Conservation (phyloP, 2,888 invertebrate species). For the Amiota minor region DNA sequence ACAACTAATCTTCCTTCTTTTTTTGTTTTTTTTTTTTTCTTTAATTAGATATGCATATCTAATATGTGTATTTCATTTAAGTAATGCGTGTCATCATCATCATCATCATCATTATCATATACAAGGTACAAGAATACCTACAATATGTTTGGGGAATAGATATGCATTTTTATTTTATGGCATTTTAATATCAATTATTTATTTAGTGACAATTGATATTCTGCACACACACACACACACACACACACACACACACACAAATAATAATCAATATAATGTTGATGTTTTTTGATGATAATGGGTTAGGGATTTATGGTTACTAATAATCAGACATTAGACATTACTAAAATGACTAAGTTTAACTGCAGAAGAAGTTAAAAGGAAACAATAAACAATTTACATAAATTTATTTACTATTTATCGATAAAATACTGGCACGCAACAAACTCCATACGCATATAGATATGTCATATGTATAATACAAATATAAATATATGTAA, state of each 20-base stretch:
- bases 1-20: too few species aligned
- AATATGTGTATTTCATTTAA: too few species aligned
- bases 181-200: slow-evolving; percentile 26
- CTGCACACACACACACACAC: too few species aligned
- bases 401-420: slow-evolving; percentile 26
- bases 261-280: neutral
- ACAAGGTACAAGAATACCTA: too few species aligned
- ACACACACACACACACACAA: too few species aligned
- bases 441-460: neutral
- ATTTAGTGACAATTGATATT: neutral
- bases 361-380: neutral
- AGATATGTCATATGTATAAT: too few species aligned
- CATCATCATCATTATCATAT: too few species aligned
- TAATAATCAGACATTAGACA: slow-evolving; percentile 23
- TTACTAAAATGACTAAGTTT: neutral
- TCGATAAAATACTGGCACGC: slow-evolving; percentile 19
- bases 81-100: too few species aligned
- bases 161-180: neutral
- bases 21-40: too few species aligned
- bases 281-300: neutral
- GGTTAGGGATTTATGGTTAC: slow-evolving; percentile 11
- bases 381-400: slow-evolving; percentile 21
- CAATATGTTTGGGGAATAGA: too few species aligned
- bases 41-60: too few species aligned
- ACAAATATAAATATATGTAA: too few species aligned